phyloP scores from a whole-genome alignment of 2,113 vertebrate genomes.

The Puffinus mauretanicus region DNA sequence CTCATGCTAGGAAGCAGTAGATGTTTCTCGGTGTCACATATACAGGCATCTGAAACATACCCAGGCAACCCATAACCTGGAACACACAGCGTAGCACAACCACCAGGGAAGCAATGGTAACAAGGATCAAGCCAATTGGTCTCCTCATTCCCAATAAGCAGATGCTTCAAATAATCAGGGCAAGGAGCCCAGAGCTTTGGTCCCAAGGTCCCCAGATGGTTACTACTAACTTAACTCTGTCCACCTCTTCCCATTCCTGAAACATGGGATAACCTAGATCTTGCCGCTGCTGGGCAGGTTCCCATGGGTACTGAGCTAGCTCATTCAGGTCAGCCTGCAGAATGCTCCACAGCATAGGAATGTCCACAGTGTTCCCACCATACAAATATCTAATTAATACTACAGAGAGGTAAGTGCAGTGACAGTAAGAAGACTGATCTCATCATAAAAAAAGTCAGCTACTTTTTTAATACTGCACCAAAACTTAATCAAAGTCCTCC shows the following conservation, averaged over 20 bases:
- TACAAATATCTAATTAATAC: background rate
- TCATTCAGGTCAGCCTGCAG: background rate
- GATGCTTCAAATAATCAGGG: background rate
- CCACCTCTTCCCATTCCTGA: background rate
- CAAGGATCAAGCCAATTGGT: background rate
- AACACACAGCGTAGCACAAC: background rate
- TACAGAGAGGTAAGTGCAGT: background rate
- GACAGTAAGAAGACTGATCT: background rate
- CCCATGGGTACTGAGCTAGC: no score
- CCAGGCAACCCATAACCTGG: background rate
- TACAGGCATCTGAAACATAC: background rate
- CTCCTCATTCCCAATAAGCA: background rate
- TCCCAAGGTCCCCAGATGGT: background rate
- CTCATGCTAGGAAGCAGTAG: background rate
- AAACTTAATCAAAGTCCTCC: background rate
- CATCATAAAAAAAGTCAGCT: background rate
- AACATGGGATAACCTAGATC: background rate
- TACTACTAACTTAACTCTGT: background rate
- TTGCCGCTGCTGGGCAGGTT: background rate
- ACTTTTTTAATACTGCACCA: background rate
- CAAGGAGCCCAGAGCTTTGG: background rate
- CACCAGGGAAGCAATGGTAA: background rate
- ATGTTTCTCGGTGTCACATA: background rate
- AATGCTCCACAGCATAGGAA: background rate
- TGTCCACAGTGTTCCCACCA: fast-evolving